Conservation (phyloP, 2,888 invertebrate genomes). For the Drosophila stalkeri region DNA sequence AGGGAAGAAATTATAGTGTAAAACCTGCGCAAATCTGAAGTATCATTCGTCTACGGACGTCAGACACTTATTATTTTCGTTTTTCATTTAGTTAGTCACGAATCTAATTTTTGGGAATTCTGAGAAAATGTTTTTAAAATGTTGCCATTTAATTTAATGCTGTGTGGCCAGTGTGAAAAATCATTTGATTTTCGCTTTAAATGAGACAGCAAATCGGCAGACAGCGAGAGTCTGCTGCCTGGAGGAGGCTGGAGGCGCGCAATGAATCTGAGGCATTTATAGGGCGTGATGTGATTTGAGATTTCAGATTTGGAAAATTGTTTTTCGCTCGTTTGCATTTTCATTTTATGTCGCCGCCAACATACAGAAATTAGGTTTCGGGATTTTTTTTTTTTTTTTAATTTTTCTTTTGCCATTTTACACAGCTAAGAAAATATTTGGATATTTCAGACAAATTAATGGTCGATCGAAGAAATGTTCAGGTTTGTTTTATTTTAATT, state of each 20-base stretch:
- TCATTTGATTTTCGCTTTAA: slow-evolving; percentile 63
- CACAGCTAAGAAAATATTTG: slow-evolving; percentile 55
- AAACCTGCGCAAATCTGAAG: slow-evolving; percentile 64
- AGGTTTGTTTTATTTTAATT: background rate
- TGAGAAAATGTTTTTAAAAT: slow-evolving; percentile 11
- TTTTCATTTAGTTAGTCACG: slow-evolving; percentile 61
- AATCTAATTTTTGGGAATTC: slow-evolving; percentile 46
- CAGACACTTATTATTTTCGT: slow-evolving; percentile 45
- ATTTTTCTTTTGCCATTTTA: slow-evolving; percentile 8
- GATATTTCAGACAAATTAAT: slow-evolving; percentile 51
- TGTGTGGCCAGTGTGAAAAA: slow-evolving; percentile 48
- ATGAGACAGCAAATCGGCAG: slow-evolving; percentile 31
- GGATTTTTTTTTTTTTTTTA: background rate
- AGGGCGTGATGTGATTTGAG: slow-evolving; percentile 73
- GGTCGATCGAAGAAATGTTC: slow-evolving; percentile 16
- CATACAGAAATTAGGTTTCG: background rate
- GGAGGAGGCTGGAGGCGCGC: slow-evolving; percentile 18
- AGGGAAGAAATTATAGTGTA: slow-evolving; percentile 46
- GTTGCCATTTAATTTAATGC: slow-evolving; percentile 32
- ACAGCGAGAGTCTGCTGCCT: slow-evolving; percentile 12
- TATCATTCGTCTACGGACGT: slow-evolving; percentile 55
- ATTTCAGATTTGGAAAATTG: slow-evolving; percentile 47
- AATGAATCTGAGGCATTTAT: slow-evolving; percentile 56
- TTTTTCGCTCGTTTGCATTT: slow-evolving; percentile 36
- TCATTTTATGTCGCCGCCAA: slow-evolving; percentile 52